Conservation (phyloP, 1,140 invertebrate species). For the Bicyclus anynana region DNA sequence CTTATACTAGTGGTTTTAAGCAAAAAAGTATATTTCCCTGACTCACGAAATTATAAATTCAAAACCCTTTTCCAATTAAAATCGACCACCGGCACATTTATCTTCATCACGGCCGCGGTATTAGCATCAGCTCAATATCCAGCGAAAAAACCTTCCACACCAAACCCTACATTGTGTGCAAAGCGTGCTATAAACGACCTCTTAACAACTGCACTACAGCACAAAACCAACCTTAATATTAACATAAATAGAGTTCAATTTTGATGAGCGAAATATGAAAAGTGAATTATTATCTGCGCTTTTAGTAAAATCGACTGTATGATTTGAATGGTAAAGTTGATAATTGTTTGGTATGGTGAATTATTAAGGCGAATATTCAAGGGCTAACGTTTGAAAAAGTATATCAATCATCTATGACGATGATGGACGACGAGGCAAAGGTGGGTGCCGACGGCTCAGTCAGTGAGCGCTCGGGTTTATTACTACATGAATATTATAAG, state of each 20-base stretch:
- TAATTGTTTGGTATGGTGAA: conserved; percentile 17
- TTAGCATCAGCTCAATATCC: conserved; percentile 45
- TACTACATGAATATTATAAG: conserved; percentile 17
- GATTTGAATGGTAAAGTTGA: background rate
- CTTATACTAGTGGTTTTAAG: too few species aligned
- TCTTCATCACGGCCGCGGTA: conserved; percentile 41
- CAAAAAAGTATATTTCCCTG: background rate
- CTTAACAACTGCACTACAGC: conserved; percentile 19
- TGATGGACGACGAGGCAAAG: conserved; percentile 54
- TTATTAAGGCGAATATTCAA: conserved; percentile 45
- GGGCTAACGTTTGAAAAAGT: conserved; percentile 54
- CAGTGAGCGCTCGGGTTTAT: conserved; percentile 31
- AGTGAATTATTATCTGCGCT: background rate
- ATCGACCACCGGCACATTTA: conserved; percentile 30
- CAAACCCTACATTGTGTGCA: conserved; percentile 50
- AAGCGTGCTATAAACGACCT: conserved; percentile 41
- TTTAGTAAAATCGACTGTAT: conserved; percentile 24
- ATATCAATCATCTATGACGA: conserved; percentile 66
- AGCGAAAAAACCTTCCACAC: conserved; percentile 41
- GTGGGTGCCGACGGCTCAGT: conserved; percentile 38
- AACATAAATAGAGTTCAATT: conserved; percentile 15
- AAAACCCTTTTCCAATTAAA: conserved; percentile 36
- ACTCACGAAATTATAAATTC: conserved; percentile 21
- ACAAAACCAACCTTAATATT: conserved; percentile 26
- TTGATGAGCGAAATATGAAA: conserved; percentile 8